Evolutionary conservation across 2,797 vertebrate genomes (phyloP), one percentile per base, ranked within the genome.

Genomic region (Megalops cyprinoides): DNA sequence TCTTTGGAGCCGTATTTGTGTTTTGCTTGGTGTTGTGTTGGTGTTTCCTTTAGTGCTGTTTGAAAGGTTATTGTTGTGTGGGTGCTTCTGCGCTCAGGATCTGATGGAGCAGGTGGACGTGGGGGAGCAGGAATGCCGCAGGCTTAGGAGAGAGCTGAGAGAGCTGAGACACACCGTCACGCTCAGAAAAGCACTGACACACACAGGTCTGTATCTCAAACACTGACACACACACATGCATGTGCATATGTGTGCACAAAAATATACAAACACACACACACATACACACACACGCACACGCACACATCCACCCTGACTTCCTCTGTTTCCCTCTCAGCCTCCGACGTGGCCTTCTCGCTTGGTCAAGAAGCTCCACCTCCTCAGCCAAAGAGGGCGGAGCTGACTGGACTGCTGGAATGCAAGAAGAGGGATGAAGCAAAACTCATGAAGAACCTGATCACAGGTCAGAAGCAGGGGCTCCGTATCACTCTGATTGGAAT

Each of bases 361-460:
- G 91, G 91, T 14, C 71, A 76, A 12, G 44, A 51, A 14, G 82
- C 87, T 39, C 37, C 1, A 51, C 62, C 69, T 0, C 6, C 79
- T 18, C 87, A 42, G 0, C 20, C 34, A 0, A 90, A 83, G 82
- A 10, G 83, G 0, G 82, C 78, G 31, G n/a, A 51, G 3, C 82
- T 92, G 23, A 84, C 87, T 3, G 93, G 95, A 82, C 86, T 96
- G 80, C 84, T 97, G 74, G 93, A 89, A 2, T 96, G 95, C 85
- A 89, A 86, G 80, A 94, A 90, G 82, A 94, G 81, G 89, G 95
- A 96, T 0, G 91, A 96, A 89, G 85, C 83, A 62, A 92, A 89
- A 82, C 93, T 96, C 10, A 88, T 96, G 80, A 96, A 92, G 87
- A 93, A 91, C 51, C 76, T 96, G n/a, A 90, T 96, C 87, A 94